phyloP scores from a whole-genome alignment of 2,888 invertebrate species.

The Sympetrum striolatum region DNA sequence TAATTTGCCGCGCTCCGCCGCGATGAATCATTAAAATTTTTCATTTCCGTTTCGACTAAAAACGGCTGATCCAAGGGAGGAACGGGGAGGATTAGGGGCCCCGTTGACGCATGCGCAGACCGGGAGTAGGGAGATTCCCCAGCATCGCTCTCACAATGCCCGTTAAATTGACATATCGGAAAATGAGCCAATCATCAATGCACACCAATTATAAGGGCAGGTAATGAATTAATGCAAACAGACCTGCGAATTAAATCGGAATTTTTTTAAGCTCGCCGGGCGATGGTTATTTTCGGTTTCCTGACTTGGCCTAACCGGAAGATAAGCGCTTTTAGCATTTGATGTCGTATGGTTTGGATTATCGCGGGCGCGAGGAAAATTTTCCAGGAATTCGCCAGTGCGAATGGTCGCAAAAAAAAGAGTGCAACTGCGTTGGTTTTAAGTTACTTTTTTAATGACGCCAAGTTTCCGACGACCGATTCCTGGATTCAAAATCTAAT shows the following conservation, averaged over 20 bases:
- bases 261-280: not conserved
- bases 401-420: not conserved
- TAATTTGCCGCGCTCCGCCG: conserved; percentile 12
- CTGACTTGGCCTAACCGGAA: not conserved
- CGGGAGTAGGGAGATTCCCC: not conserved
- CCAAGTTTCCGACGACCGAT: too few species aligned
- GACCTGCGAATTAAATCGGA: not conserved
- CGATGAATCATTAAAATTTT: conserved; percentile 42
- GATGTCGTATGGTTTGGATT: not conserved
- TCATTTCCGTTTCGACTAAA: conserved; percentile 35
- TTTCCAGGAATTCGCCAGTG: not conserved
- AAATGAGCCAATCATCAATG: not conserved
- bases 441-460: too few species aligned
- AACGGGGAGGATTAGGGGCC: conserved; percentile 16
- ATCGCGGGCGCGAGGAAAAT: not conserved
- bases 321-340: not conserved
- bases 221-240: not conserved
- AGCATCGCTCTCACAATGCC: not conserved
- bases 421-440: too few species aligned
- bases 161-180: not conserved
- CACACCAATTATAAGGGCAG: not conserved
- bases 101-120: not conserved
- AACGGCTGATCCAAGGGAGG: not conserved
- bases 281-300: not conserved
- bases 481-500: too few species aligned